Base-by-base conservation (phyloP, 2,113 vertebrate genomes). In the Gadus macrocephalus region DNA sequence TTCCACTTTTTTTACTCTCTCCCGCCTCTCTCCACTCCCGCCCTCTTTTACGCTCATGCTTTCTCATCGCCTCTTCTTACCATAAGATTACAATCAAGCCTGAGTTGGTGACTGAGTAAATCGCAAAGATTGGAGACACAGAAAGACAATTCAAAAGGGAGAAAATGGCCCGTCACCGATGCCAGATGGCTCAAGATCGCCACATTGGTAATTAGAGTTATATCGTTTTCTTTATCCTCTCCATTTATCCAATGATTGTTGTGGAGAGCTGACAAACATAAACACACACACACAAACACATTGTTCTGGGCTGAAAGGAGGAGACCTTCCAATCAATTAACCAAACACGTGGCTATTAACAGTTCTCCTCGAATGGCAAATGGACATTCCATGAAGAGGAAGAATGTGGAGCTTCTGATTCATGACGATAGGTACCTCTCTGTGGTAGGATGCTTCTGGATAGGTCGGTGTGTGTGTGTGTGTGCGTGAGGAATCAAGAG, bases 121-220 rank as follows among this genome's bases (percentile, higher is more conserved):
- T 75, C 78, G 78, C 80, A 87, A 74, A 70, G 81, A 83, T 68
- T 25, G 64, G 42, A 49, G 42, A 49, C 12, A 49, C 85, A 76
- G 85, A 81, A 82, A 69, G 66, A 70, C 55, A 5, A 72, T 67
- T 68, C 53, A 17, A 19, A 58, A 62, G 72, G 68, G 60, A 70
- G 81, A 81, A 83, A 88, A 85, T 73, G 72, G 64, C 70, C 74
- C 69, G 15, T 59, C 80, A 86, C 76, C 81, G 86, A 88, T 78
- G 65, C 71, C 60, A 79, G 67, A 83, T 78, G 82, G 86, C 71
- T 83, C 82, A 64, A 78, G 78, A 73, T 64, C 80, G 75, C 79
- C 73, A 75, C 68, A 73, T 83, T 75, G 82, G 79, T 86, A 85
- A 88, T 83, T 87, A n/a, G n/a, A 25, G 72, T 85, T 86, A 86